These are phyloP conservation scores for Epinotia brunnichana DNA, from an alignment of 2,888 invertebrate species.

Conservation along the genomic window DNA sequence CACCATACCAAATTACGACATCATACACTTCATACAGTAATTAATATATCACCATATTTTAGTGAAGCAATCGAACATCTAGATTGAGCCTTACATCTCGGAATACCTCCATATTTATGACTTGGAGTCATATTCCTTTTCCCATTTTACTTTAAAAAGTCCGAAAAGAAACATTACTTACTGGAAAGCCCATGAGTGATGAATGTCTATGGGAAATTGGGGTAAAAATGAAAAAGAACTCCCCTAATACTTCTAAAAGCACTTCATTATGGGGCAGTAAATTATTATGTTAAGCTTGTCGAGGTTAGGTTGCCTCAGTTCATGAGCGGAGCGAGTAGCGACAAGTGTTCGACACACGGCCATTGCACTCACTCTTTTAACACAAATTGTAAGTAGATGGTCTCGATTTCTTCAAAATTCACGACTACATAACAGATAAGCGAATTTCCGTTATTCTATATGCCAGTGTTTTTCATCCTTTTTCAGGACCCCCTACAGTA, in stretches of 20 bases:
- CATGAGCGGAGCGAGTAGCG: constrained; percentile 7
- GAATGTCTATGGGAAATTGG: constrained; percentile 39
- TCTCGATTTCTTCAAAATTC: no score
- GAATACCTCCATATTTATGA: not conserved
- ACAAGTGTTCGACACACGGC: not conserved
- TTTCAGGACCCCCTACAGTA: no score
- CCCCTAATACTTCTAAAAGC: constrained; percentile 43
- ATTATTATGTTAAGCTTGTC: constrained; percentile 44
- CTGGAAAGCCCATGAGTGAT: constrained; percentile 30
- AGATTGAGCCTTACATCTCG: not conserved
- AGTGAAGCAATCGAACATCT: not conserved
- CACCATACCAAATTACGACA: not conserved
- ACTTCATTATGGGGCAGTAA: constrained; percentile 44
- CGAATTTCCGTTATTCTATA: no score
- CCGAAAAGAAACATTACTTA: constrained; percentile 22
- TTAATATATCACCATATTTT: not conserved
- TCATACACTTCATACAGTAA: not conserved
- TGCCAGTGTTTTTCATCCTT: no score
- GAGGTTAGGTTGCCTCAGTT: constrained; percentile 28
- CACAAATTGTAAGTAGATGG: not conserved
- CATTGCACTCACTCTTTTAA: no score
- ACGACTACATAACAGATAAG: no score
- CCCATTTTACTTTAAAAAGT: constrained; percentile 19
- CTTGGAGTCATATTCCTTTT: not conserved
- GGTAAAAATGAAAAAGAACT: constrained; percentile 36